A percentile compares a stretch with the other conserved stretches of the same genome.
phyloP scores from a whole-genome alignment of 1,140 invertebrate genomes.

The Lysiphlebus fabarum region DNA sequence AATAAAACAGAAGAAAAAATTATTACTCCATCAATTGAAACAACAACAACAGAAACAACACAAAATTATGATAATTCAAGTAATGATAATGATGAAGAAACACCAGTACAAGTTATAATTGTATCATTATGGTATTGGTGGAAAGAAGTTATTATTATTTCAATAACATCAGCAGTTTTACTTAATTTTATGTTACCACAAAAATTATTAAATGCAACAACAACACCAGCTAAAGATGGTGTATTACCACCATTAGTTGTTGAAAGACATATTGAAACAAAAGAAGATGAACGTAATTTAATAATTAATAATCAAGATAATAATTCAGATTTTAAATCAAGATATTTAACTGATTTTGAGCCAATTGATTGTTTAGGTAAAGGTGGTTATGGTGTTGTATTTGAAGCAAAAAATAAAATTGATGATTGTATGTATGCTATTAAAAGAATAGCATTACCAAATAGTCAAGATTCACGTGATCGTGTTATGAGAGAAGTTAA shows the following conservation, averaged over 20 bases:
- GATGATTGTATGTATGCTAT: conserved; percentile 94
- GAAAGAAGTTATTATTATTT: conserved; percentile 72
- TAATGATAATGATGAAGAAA: conserved; percentile 43
- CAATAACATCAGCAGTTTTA: conserved; percentile 63
- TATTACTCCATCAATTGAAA: neutral
- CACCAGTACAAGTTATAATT: conserved; percentile 60
- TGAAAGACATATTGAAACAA: conserved; percentile 49
- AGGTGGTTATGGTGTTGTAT: conserved; percentile 97
- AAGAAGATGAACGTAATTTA: conserved; percentile 30
- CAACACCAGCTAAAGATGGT: conserved; percentile 33
- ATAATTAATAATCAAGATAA: conserved; percentile 27
- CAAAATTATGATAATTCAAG: too few relatives aligned
- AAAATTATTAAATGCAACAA: conserved; percentile 39
- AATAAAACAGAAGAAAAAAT: conserved; percentile 36
- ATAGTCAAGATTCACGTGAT: conserved; percentile 74
- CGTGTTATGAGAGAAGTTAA: conserved; percentile 91
- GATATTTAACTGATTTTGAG: conserved; percentile 85
- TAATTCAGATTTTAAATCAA: conserved; percentile 59
- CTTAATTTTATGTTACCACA: conserved; percentile 61
- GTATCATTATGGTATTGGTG: conserved; percentile 80
- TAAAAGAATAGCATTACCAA: conserved; percentile 87
- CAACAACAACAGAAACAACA: neutral
- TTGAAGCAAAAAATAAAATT: conserved; percentile 91
- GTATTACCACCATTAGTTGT: conserved; percentile 39
- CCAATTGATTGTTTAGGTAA: conserved; percentile 79